Conservation (phyloP, 2,113 vertebrate genomes). For the Apteryx owenii region DNA sequence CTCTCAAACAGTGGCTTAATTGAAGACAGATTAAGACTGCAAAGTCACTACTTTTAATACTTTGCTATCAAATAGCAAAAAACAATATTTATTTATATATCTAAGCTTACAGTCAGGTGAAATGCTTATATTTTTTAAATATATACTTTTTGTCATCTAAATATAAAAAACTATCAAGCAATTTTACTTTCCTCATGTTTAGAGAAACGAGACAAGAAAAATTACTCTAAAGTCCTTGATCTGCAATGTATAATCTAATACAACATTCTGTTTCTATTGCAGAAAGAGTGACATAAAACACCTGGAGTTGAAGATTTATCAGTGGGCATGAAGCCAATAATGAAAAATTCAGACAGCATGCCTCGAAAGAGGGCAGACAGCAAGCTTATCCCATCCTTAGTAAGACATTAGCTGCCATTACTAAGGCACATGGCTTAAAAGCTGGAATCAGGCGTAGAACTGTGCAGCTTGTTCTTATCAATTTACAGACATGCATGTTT, state of each 20-base stretch:
- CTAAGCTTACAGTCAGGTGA: constrained; percentile 27
- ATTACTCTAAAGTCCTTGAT: neutral
- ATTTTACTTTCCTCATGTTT: constrained; percentile 39
- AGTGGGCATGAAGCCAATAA: neutral
- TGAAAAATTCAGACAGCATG: neutral
- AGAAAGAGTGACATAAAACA: constrained; percentile 8
- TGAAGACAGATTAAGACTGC: constrained; percentile 79
- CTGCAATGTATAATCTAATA: constrained; percentile 6
- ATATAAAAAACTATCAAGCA: neutral
- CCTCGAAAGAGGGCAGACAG: neutral
- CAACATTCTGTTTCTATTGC: constrained; percentile 5
- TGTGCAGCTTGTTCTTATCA: neutral
- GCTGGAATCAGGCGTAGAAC: neutral
- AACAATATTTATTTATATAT: neutral
- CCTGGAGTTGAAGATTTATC: constrained; percentile 24
- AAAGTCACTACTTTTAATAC: constrained; percentile 72
- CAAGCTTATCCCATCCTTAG: neutral
- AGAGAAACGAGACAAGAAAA: constrained; percentile 38
- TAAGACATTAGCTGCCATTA: constrained; percentile 19
- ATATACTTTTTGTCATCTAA: neutral
- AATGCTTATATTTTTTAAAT: constrained; percentile 46
- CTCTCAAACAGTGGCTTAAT: constrained; percentile 82
- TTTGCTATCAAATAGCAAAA: constrained; percentile 63
- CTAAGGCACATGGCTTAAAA: neutral
- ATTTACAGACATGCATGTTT: neutral